Conservation (phyloP, 2,113 vertebrate species). For the Oncorhynchus nerka region DNA sequence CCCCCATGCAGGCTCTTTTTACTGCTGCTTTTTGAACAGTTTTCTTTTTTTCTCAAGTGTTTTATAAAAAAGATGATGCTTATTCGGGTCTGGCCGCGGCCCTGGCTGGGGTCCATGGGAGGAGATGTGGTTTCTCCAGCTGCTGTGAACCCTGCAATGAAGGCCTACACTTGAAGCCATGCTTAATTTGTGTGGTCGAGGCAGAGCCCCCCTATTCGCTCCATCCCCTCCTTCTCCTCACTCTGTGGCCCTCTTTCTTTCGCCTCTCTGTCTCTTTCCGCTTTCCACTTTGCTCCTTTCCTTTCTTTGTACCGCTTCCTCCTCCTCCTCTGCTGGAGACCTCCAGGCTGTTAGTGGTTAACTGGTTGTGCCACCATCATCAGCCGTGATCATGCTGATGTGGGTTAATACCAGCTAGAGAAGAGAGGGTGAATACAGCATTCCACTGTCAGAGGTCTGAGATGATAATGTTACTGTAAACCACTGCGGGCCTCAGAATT, state of each 20-base stretch:
- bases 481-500: background rate
- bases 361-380: background rate
- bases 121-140: conserved; percentile 73
- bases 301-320: background rate
- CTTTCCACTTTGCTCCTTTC: background rate
- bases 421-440: background rate
- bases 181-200: conserved; percentile 61
- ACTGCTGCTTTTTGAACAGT: conserved; percentile 40
- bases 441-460: background rate
- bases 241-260: background rate
- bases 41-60: conserved; percentile 42
- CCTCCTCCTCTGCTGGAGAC: background rate
- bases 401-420: background rate
- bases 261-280: background rate
- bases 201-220: conserved; percentile 10
- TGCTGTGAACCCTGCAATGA: conserved; percentile 63
- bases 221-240: conserved; percentile 4
- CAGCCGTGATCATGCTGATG: background rate
- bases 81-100: conserved; percentile 59
- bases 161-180: conserved; percentile 54
- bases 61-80: conserved; percentile 61
- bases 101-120: conserved; percentile 57
- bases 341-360: background rate
- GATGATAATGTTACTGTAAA: background rate
- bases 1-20: conserved; percentile 52